Evolutionary conservation across 2,888 invertebrate species (phyloP), one percentile per base, ranked within the genome.

Genomic region (Enchytraeus crypticus): DNA sequence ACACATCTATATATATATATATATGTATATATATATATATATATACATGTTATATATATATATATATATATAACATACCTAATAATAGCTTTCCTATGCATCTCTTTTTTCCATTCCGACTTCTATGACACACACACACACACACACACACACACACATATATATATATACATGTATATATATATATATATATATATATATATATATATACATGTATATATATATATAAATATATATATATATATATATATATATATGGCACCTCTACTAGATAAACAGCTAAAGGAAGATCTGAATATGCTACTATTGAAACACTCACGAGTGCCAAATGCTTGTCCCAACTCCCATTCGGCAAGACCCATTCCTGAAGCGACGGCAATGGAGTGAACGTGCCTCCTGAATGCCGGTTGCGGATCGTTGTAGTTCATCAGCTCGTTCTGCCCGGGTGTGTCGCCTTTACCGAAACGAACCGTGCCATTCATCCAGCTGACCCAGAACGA

Each of bases 401-500:
- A 51, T 30, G 53, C 32, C n/a, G 53, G 53, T 33, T 59, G 30
- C n/a, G 59, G 43, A 38, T 59, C 59, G n/a, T 33, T 38, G 27
- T 27, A 38, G 23, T 32, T 30, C 29, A 59, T 23, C 29, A 59
- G 26, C 29, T 33, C 38, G 18, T 53, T 27, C 27, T 54, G 33
- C 18, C 46, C 59, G n/a, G 43, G 27, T 5, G 33, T 27, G 8
- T 27, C 33, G 23, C 59, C 59, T 2, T 32, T 54, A 5, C 59
- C 59, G 51, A 56, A 29, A 30, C 29, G 29, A 18, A 60, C n/a
- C 3, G 27, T 23, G 2, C 32, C 49, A 21, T 57, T 38, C 23
- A 33, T 29, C 61, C 51, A 53, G 34, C 51, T 57, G 51, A 60
- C 30, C 60, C 60, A 60, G 60, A 60, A 60, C 18, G 34, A n/a